phyloP scores from a whole-genome alignment of 2,888 invertebrate genomes.

The Zeuzera pyrina region DNA sequence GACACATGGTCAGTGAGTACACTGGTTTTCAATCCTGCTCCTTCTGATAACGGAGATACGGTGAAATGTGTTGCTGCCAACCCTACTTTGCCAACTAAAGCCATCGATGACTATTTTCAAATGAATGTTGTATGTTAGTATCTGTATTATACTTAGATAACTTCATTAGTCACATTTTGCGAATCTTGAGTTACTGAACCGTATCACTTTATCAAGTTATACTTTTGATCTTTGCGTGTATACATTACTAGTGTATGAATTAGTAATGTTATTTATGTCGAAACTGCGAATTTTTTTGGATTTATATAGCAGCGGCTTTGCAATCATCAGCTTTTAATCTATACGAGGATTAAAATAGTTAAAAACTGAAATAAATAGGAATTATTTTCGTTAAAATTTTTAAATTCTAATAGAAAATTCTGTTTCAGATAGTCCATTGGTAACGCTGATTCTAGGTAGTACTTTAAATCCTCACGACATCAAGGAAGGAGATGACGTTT shows the following conservation, averaged over 20 bases:
- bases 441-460: constrained; percentile 83
- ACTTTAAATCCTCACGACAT: constrained; percentile 90
- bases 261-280: no score
- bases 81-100: constrained; percentile 80
- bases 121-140: constrained; percentile 94
- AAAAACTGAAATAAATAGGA: no score
- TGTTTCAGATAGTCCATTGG: constrained; percentile 55
- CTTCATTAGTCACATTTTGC: neutral
- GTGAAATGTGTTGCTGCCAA: constrained; percentile 90
- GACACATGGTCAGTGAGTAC: constrained; percentile 83
- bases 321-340: no score
- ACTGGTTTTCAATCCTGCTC: constrained; percentile 83
- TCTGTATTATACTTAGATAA: constrained; percentile 1
- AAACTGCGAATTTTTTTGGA: no score
- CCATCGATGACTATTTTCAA: constrained; percentile 84
- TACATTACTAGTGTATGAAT: no score
- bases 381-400: no score
- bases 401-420: no score
- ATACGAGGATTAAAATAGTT: no score
- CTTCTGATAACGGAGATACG: constrained; percentile 85
- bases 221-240: no score
- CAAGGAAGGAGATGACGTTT: constrained; percentile 92
- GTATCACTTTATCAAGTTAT: no score
- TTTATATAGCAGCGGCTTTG: no score
- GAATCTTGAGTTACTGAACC: neutral